Base-by-base conservation (phyloP, 2,888 invertebrate genomes). In the Adelognathus sp. region DNA sequence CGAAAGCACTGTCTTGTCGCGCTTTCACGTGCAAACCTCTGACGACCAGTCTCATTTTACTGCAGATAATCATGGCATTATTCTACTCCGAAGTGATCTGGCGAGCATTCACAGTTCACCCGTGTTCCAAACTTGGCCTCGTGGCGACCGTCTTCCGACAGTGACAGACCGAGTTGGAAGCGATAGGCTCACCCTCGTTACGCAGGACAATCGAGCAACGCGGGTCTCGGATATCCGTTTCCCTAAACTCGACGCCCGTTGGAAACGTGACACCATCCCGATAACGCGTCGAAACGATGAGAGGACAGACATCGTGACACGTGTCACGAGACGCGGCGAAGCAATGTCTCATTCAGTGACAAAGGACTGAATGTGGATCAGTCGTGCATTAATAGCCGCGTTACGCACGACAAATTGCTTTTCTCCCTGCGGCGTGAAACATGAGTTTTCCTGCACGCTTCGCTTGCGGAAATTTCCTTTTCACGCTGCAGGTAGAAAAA, bases 281-380 rank as follows among this genome's bases (percentile, higher is more conserved):
- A 77, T 72, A 77, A 77, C 60, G 33, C 54, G 14, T 27, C 29
- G 46, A 29, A 29, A 54, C 29, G 16, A 11, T 16, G 64, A 50
- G 70, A 67, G 66, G 16, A 33, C 31, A 50, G 14, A 41, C 33
- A 33, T n/a, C 36, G 39, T 24, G 72, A 67, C 76, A 77, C 76
- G 76, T 72, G 76, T 77, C 76, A 44, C n/a, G 41, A 52, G 16
- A 21, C 39, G 61, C 24, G 21, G 61, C 21, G 16, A 18, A 21
- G 46, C 58, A 56, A 72, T 67, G 66, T 56, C 54, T 77, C 54
- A 61, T 67, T 21, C 71, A 54, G 52, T 72, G 66, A 77, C 72
- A 61, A 61, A 71, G 31, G 70, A n/a, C 14, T 66, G 71, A 70
- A 76, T 76, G 58, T n/a, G n/a, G n/a, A 63, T 70, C 70, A 76